Evolutionary conservation across 2,888 invertebrate species (phyloP).

Genomic region (Drosophila macrothrix): DNA sequence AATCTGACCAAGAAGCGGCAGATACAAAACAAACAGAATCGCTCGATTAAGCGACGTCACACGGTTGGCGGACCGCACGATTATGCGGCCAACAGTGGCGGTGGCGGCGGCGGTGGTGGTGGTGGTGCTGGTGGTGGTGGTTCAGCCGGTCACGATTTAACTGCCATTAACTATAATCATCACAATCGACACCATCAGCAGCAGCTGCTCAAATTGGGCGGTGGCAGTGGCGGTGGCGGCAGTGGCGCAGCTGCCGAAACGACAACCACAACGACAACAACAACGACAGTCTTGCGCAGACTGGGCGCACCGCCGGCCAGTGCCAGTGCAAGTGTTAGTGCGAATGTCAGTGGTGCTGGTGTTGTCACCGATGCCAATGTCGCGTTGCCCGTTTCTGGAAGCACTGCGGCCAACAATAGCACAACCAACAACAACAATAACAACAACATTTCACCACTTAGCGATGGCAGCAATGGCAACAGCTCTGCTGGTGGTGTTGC

Average conservation of each 20-base stretch:
- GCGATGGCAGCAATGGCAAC: constrained; percentile 73
- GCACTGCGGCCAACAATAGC: constrained; percentile 49
- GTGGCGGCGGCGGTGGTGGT: constrained; percentile 16
- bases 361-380: constrained; percentile 45
- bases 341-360: constrained; percentile 7
- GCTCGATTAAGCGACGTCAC: constrained; percentile 94
- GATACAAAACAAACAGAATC: constrained; percentile 85
- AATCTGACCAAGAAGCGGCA: constrained; percentile 91
- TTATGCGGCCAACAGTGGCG: constrained; percentile 83
- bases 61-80: constrained; percentile 98
- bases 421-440: constrained; percentile 58
- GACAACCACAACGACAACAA: constrained; percentile 69
- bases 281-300: constrained; percentile 68
- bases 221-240: constrained; percentile 22
- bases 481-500: constrained; percentile 20
- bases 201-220: constrained; percentile 63
- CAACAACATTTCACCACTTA: constrained; percentile 68
- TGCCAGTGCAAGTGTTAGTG: constrained; percentile 29
- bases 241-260: constrained; percentile 61
- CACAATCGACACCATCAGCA: constrained; percentile 76
- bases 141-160: constrained; percentile 56
- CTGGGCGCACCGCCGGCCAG: constrained; percentile 58
- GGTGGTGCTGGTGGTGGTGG: constrained; percentile 5
- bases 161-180: constrained; percentile 72
- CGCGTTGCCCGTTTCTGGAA: constrained; percentile 33